A percentile compares a stretch with the other conserved stretches of the same genome.
Evolutionary conservation across 1,140 invertebrate genomes (phyloP).

Genomic region (Pachyrhynchus sulphureomaculatus): DNA sequence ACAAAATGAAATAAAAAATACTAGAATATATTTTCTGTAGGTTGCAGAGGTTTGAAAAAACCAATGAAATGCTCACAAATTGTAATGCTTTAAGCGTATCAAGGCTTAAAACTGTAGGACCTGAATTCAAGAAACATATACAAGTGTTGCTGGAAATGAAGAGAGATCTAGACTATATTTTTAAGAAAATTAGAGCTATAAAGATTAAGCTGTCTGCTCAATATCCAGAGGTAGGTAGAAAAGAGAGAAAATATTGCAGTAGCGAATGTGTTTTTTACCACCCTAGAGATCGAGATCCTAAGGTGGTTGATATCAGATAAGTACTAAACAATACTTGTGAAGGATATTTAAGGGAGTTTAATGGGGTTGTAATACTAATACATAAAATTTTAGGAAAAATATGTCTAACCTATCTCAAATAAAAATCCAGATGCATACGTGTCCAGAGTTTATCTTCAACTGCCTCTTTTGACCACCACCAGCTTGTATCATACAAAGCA

Average conservation of each 20-base stretch:
- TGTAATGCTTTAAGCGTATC: slow-evolving; percentile 85
- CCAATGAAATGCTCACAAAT: slow-evolving; percentile 95
- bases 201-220: slow-evolving; percentile 81
- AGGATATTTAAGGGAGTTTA: too few species aligned
- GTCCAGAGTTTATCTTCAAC: too few species aligned
- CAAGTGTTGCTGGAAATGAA: slow-evolving; percentile 74
- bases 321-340: too few species aligned
- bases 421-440: too few species aligned
- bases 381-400: too few species aligned
- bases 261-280: too few species aligned
- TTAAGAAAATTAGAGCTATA: slow-evolving; percentile 70
- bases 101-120: slow-evolving; percentile 75
- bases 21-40: slow-evolving; percentile 60
- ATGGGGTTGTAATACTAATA: too few species aligned
- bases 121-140: slow-evolving; percentile 89
- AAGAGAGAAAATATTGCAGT: not conserved
- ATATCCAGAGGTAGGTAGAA: slow-evolving; percentile 67
- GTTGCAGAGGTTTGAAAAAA: slow-evolving; percentile 94
- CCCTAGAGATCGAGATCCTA: too few species aligned
- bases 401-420: too few species aligned
- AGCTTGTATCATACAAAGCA: not conserved
- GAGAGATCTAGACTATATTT: slow-evolving; percentile 68
- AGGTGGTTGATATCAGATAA: too few species aligned
- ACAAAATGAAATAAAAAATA: too few species aligned
- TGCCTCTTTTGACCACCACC: too few species aligned